Evolutionary conservation across 2,888 invertebrate genomes (phyloP).

Genomic region (Orthosia cruda): DNA sequence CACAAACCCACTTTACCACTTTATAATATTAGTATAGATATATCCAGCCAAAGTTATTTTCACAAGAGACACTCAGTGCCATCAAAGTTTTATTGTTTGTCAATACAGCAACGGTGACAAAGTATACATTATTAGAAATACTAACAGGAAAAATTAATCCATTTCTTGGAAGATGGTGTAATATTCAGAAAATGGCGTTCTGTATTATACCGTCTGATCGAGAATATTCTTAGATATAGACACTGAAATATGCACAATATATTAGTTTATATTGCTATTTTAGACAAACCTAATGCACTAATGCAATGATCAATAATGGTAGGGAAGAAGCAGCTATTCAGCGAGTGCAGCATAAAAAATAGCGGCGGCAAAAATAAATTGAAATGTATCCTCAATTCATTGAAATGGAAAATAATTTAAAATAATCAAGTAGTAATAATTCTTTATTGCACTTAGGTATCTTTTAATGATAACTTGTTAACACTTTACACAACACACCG

Average conservation of each 20-base stretch:
- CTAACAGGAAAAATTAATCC: conserved; percentile 31
- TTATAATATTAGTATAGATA: no score
- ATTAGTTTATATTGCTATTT: neutral
- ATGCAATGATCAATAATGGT: neutral
- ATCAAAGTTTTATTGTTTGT: neutral
- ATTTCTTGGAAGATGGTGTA: conserved; percentile 9
- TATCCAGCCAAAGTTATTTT: neutral
- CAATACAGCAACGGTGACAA: conserved; percentile 4
- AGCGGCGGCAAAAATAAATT: neutral
- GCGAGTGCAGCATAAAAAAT: neutral
- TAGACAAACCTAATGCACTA: neutral
- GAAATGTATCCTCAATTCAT: conserved; percentile 6
- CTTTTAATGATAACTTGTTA: neutral
- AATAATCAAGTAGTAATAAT: conserved; percentile 13
- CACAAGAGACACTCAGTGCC: neutral
- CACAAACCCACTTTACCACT: no score
- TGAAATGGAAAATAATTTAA: neutral
- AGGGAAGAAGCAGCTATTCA: conserved; percentile 32
- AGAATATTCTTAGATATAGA: conserved; percentile 16
- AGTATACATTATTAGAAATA: conserved; percentile 16
- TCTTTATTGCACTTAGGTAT: conserved; percentile 30
- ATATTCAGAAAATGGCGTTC: conserved; percentile 17
- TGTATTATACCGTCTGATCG: neutral
- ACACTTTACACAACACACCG: neutral
- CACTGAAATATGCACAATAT: neutral